Conservation (phyloP, 2,113 vertebrate genomes). For the Callipepla squamata region DNA sequence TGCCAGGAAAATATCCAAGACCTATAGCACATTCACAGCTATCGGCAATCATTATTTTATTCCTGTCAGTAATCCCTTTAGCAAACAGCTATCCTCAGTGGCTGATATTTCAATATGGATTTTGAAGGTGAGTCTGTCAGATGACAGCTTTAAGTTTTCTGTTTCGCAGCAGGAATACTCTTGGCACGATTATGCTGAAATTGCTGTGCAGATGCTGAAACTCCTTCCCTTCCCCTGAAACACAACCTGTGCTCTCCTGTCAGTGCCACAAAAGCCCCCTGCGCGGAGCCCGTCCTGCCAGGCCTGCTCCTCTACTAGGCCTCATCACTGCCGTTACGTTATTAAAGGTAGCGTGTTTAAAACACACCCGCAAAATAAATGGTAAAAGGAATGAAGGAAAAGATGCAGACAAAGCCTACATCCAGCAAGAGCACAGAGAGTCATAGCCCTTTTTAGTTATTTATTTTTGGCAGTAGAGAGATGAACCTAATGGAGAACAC, state of each 20-base stretch:
- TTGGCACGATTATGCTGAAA: neutral
- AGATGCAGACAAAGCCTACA: neutral
- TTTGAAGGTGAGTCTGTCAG: constrained; percentile 3
- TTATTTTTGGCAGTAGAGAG: neutral
- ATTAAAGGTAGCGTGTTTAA: neutral
- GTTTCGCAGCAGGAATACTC: neutral
- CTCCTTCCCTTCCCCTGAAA: neutral
- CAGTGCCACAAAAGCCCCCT: neutral
- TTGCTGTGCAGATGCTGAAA: neutral
- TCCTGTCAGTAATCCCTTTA: neutral
- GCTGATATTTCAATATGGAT: neutral
- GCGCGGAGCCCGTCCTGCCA: neutral
- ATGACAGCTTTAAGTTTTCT: neutral
- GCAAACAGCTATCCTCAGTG: neutral
- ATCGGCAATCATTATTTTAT: neutral
- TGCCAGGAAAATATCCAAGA: constrained; percentile 31
- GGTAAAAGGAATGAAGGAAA: neutral
- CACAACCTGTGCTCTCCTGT: neutral
- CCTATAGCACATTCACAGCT: constrained; percentile 5
- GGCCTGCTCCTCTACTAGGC: neutral
- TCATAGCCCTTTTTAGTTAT: neutral
- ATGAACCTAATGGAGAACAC: neutral
- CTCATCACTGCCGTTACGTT: neutral
- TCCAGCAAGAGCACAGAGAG: neutral
- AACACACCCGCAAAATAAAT: neutral